Conservation (phyloP, 1,140 invertebrate genomes). For the Colletes gigas region DNA sequence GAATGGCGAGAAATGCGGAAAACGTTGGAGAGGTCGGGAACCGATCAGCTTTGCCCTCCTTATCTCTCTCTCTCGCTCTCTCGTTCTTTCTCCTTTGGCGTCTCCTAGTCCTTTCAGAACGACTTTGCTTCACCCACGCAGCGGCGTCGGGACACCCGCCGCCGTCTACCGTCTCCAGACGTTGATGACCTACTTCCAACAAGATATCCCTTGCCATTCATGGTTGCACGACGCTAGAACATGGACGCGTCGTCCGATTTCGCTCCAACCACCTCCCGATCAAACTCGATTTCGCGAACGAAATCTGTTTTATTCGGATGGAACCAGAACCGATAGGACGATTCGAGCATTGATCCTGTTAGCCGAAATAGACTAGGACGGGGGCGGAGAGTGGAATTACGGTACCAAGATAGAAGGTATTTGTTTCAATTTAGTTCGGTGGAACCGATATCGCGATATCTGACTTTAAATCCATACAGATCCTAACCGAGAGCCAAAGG, state of each 20-base stretch:
- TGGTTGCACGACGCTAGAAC: constrained; percentile 29
- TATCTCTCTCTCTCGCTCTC: constrained; percentile 22
- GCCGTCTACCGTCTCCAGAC: constrained; percentile 57
- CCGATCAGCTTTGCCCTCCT: constrained; percentile 62
- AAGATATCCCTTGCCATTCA: constrained; percentile 54
- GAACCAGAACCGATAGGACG: background rate
- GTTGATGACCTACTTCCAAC: constrained; percentile 60
- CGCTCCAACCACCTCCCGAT: background rate
- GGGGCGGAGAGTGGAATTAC: too few species aligned
- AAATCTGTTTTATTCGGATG: too few species aligned
- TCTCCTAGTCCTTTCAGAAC: constrained; percentile 50
- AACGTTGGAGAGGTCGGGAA: constrained; percentile 77
- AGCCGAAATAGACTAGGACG: too few species aligned
- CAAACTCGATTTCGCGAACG: background rate
- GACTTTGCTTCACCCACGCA: constrained; percentile 69
- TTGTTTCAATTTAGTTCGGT: too few species aligned
- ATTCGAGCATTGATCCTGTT: too few species aligned
- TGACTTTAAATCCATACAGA: too few species aligned
- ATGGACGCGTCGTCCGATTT: background rate
- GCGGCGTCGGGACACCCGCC: constrained; percentile 52
- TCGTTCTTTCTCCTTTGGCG: background rate
- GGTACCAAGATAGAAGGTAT: too few species aligned
- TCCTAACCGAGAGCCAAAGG: too few species aligned
- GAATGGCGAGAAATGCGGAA: constrained; percentile 71
- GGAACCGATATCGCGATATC: too few species aligned